phyloP scores from a whole-genome alignment of 2,797 vertebrate species.

The Anabacerthia variegaticeps region DNA sequence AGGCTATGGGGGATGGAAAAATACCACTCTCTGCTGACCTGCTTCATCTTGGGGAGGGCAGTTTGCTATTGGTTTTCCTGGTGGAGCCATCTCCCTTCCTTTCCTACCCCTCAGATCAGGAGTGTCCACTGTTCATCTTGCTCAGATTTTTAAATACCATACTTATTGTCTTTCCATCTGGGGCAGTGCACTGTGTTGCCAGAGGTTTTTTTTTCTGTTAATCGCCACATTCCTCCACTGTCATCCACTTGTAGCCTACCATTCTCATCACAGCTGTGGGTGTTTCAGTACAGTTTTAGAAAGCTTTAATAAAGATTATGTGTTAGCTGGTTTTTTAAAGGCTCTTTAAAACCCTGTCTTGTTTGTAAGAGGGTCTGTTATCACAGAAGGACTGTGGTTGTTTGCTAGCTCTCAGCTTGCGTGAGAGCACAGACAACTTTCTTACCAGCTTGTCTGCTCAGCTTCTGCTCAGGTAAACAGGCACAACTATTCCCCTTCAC shows the following conservation, averaged over 20 bases:
- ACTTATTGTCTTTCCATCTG: background rate
- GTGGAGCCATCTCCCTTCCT: background rate
- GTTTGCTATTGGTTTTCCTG: background rate
- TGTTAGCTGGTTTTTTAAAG: background rate
- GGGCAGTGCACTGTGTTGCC: background rate
- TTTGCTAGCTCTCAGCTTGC: background rate
- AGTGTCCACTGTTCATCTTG: background rate
- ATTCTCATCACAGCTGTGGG: background rate
- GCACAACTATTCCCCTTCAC: background rate
- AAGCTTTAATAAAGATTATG: background rate
- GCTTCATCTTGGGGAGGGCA: background rate
- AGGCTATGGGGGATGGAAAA: background rate
- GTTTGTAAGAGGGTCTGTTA: background rate
- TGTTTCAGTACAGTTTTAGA: background rate
- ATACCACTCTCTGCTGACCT: background rate
- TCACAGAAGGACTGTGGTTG: rapidly evolving
- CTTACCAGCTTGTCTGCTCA: background rate
- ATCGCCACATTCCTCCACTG: background rate
- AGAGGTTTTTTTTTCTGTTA: background rate
- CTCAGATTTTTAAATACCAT: background rate
- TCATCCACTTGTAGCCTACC: background rate
- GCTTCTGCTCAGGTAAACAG: background rate
- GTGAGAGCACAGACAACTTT: background rate
- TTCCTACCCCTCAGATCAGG: background rate
- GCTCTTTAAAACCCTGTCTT: background rate